Conservation (phyloP, 2,888 invertebrate species). For the Byasa hedistus region DNA sequence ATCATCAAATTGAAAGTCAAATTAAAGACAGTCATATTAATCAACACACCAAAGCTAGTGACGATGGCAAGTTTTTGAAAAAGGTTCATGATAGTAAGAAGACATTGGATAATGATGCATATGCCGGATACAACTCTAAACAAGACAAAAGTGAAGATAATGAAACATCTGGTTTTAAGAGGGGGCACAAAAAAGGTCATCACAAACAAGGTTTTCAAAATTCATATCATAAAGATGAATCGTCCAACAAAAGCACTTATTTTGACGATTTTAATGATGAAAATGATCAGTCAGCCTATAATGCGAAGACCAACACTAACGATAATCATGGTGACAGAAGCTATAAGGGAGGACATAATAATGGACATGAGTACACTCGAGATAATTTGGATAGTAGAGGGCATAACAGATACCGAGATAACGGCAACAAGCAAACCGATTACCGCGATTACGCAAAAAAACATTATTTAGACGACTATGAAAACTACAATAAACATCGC, state of each 20-base stretch:
- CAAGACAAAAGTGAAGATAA: conserved; percentile 71
- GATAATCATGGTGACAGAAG: conserved; percentile 67
- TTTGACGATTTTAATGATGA: conserved; percentile 82
- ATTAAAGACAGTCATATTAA: conserved; percentile 68
- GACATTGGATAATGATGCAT: conserved; percentile 66
- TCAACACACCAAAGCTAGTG: conserved; percentile 68
- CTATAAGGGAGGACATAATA: conserved; percentile 69
- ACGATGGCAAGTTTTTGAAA: conserved; percentile 71
- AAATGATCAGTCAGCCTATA: conserved; percentile 69
- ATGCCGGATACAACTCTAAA: conserved; percentile 65
- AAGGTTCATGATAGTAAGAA: conserved; percentile 72
- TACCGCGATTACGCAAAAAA: conserved; percentile 71
- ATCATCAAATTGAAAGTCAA: conserved; percentile 67
- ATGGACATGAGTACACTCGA: conserved; percentile 62
- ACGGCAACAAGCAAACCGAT: conserved; percentile 61
- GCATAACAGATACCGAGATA: conserved; percentile 64
- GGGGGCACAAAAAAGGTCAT: conserved; percentile 83
- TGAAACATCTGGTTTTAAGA: conserved; percentile 63
- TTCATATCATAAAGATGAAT: conserved; percentile 85
- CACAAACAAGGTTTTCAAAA: conserved; percentile 85
- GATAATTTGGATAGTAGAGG: conserved; percentile 66
- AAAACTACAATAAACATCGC: conserved; percentile 65
- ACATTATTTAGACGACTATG: conserved; percentile 67
- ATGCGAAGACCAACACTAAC: conserved; percentile 62
- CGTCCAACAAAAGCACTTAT: conserved; percentile 84